Evolutionary conservation across 2,888 invertebrate genomes (phyloP).

Genomic region (Eilema sororculum): DNA sequence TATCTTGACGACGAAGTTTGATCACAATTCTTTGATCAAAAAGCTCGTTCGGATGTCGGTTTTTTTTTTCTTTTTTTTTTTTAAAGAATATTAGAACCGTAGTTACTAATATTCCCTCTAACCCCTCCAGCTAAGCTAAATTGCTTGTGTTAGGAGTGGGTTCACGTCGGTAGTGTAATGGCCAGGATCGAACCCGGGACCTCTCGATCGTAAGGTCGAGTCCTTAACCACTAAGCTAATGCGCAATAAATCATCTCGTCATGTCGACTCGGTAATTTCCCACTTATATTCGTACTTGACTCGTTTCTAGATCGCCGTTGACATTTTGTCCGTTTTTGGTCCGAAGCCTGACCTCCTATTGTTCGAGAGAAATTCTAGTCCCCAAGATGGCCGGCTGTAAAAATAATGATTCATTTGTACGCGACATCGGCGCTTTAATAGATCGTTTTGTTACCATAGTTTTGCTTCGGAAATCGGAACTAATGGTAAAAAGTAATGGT

Average conservation of each 20-base stretch:
- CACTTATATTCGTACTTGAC: constrained; percentile 28
- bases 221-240: too few species aligned
- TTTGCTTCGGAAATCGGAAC: constrained; percentile 41
- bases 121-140: too few species aligned
- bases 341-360: constrained; percentile 43
- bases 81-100: too few species aligned
- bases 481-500: constrained; percentile 37
- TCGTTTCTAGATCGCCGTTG: constrained; percentile 36
- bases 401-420: constrained; percentile 53
- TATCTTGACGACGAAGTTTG: too few species aligned
- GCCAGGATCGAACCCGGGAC: too few species aligned
- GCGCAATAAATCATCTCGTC: constrained; percentile 19
- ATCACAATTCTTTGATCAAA: too few species aligned
- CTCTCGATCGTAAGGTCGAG: too few species aligned
- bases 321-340: constrained; percentile 48
- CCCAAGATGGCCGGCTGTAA: constrained; percentile 51
- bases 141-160: too few species aligned
- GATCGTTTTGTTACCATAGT: constrained; percentile 42
- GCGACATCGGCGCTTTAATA: constrained; percentile 45
- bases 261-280: constrained; percentile 13
- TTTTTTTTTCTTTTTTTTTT: too few species aligned
- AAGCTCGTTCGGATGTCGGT: too few species aligned
- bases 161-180: too few species aligned
- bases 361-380: constrained; percentile 50
- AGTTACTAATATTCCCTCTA: too few species aligned